These are phyloP conservation scores for Chlamydotis undulata DNA, from an alignment of 2,113 vertebrate genomes.

Conservation along the genomic window DNA sequence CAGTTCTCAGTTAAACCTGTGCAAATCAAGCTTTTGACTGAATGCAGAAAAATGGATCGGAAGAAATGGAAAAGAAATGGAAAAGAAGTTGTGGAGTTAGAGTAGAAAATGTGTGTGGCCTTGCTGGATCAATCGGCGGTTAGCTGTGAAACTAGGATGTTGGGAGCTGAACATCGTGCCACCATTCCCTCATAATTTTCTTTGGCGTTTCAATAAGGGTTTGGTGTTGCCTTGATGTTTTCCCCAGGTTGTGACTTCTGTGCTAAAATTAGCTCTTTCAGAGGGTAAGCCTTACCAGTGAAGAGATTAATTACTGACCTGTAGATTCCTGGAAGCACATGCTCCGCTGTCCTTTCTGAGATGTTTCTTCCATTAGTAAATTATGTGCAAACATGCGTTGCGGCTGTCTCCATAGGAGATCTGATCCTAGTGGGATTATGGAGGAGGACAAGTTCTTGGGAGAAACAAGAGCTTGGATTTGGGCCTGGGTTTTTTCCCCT, in stretches of 20 bases:
- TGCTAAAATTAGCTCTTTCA: not conserved
- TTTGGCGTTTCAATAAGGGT: not conserved
- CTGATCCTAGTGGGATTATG: not conserved
- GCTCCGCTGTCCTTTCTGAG: not conserved
- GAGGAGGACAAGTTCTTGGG: not conserved
- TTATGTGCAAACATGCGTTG: not conserved
- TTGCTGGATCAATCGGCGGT: not conserved
- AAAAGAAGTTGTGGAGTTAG: not conserved
- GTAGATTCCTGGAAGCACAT: not conserved
- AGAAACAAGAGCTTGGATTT: not conserved
- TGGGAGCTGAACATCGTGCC: not conserved
- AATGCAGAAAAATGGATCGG: not conserved
- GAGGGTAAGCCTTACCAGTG: not conserved
- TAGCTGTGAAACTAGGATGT: not conserved
- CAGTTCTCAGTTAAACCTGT: not conserved
- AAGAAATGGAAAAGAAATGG: not conserved
- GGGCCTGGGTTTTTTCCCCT: not conserved
- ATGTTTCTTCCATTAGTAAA: not conserved
- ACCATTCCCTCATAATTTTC: not conserved
- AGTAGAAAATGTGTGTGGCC: slow-evolving; percentile 22
- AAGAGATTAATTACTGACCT: not conserved
- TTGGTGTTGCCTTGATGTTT: not conserved
- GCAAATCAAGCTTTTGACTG: not conserved
- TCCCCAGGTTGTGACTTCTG: not conserved
- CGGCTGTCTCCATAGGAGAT: not conserved